Conservation (phyloP, 2,888 invertebrate species). For the Cephus pulcher region DNA sequence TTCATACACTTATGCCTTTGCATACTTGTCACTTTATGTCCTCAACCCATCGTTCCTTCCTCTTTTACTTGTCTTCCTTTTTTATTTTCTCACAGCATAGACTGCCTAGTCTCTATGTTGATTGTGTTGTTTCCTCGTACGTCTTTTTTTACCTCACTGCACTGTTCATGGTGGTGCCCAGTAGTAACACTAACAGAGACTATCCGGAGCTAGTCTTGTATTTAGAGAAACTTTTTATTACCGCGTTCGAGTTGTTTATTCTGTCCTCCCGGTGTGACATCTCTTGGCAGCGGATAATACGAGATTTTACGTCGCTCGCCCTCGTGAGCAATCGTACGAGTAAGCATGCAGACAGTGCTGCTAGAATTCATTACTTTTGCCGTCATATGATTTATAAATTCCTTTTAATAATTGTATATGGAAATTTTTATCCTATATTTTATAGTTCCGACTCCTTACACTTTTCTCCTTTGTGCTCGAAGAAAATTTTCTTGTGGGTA, state of each 20-base stretch:
- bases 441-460: background rate
- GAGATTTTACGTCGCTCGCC: background rate
- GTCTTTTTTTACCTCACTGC: slow-evolving; percentile 10
- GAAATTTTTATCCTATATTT: background rate
- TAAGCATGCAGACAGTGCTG: background rate
- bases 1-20: slow-evolving; percentile 5
- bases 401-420: background rate
- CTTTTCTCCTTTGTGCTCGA: background rate
- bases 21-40: background rate
- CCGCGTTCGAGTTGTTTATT: background rate
- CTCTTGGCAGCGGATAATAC: background rate
- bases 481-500: background rate
- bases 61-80: background rate
- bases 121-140: slow-evolving; percentile 17
- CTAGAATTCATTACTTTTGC: background rate
- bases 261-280: background rate
- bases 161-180: background rate
- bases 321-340: background rate
- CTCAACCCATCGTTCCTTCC: background rate
- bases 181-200: background rate
- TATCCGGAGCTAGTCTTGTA: background rate
- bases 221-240: background rate
- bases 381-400: background rate
- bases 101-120: background rate
- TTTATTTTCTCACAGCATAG: background rate